Percentiles rank a stretch among this genome's conserved stretches.
Conservation (phyloP, 2,888 invertebrate species). For the Ferdinandea cuprea region DNA sequence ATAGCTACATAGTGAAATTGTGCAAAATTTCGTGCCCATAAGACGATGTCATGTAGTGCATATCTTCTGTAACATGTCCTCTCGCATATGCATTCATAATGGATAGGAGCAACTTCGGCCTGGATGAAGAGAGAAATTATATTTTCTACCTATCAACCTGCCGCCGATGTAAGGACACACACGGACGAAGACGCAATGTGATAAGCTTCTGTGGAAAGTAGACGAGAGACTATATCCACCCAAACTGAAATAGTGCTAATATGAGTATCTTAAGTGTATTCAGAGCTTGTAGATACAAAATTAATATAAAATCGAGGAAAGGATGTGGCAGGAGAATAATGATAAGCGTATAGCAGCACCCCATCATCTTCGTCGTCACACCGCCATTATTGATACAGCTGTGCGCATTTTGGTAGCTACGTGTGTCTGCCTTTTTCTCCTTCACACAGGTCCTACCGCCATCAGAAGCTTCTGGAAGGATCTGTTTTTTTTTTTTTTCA, state of each 20-base stretch:
- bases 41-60: background rate
- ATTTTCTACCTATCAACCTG: no score
- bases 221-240: no score
- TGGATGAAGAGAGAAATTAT: slow-evolving; percentile 29
- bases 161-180: background rate
- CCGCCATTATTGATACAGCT: slow-evolving; percentile 36
- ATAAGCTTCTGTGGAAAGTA: slow-evolving; percentile 5
- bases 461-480: background rate
- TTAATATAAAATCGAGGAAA: slow-evolving; percentile 32
- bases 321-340: slow-evolving; percentile 18
- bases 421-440: background rate
- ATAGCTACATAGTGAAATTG: no score
- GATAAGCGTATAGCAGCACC: slow-evolving; percentile 23
- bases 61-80: slow-evolving; percentile 12
- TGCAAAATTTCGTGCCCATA: slow-evolving; percentile 13
- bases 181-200: background rate
- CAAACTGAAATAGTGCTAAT: slow-evolving; percentile 6
- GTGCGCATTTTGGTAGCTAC: slow-evolving; percentile 30
- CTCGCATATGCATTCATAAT: slow-evolving; percentile 21
- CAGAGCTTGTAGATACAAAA: slow-evolving; percentile 19
- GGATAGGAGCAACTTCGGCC: slow-evolving; percentile 15
- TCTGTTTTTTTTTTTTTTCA: slow-evolving; percentile 2
- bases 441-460: background rate
- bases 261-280: slow-evolving; percentile 6
- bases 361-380: slow-evolving; percentile 5